phyloP scores from a whole-genome alignment of 2,113 vertebrate species.

The Pedionomus torquatus region DNA sequence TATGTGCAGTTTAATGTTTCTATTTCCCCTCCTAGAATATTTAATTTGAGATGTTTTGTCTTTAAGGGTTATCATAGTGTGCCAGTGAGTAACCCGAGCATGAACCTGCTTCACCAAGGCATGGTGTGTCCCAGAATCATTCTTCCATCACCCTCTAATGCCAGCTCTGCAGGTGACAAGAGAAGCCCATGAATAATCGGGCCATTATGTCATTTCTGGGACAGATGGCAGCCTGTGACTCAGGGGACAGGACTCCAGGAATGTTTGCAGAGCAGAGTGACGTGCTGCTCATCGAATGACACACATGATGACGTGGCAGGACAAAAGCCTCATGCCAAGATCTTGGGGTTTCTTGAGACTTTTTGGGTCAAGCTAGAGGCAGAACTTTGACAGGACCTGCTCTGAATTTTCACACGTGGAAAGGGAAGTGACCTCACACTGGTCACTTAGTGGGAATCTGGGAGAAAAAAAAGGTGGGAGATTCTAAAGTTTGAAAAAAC shows the following conservation, averaged over 20 bases:
- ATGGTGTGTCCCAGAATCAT: fast-evolving
- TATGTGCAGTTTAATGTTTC: too few relatives aligned
- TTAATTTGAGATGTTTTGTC: background rate
- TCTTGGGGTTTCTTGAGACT: background rate
- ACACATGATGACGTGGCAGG: background rate
- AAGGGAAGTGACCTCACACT: fast-evolving
- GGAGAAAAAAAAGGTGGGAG: background rate
- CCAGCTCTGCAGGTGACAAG: background rate
- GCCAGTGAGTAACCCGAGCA: background rate
- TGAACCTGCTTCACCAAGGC: background rate
- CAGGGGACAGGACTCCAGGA: background rate
- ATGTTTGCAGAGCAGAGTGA: background rate
- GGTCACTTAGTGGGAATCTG: background rate
- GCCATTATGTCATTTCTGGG: background rate
- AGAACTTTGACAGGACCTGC: background rate
- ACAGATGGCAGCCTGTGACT: background rate
- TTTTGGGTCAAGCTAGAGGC: background rate
- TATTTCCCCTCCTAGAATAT: background rate
- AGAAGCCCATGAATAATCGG: fast-evolving
- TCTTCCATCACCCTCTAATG: background rate
- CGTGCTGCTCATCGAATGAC: background rate
- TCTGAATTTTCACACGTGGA: background rate
- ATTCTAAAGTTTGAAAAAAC: background rate
- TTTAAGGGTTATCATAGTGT: background rate
- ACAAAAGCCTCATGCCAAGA: fast-evolving